phyloP scores from a whole-genome alignment of 2,888 invertebrate species.

The Octodonta nipae region DNA sequence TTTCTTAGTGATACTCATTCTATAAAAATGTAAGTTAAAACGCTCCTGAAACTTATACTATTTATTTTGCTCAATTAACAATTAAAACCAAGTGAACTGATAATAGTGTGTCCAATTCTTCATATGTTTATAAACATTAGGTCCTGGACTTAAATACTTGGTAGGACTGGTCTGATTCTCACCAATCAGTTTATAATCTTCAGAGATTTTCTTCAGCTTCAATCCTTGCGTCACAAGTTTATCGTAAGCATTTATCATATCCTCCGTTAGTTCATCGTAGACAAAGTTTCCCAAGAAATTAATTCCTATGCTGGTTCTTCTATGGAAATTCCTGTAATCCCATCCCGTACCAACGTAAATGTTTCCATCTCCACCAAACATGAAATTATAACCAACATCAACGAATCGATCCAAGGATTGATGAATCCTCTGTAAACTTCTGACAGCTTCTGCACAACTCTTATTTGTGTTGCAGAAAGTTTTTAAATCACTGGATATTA shows the following conservation, averaged over 20 bases:
- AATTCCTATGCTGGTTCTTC: conserved; percentile 34
- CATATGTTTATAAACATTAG: conserved; percentile 37
- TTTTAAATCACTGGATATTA: conserved; percentile 40
- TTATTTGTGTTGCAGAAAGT: conserved; percentile 32
- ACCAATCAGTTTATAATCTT: conserved; percentile 38
- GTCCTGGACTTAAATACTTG: conserved; percentile 39
- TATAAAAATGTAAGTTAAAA: too few relatives aligned
- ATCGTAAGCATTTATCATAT: conserved; percentile 36
- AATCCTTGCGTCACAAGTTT: conserved; percentile 36
- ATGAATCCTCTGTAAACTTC: conserved; percentile 35
- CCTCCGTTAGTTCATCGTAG: conserved; percentile 31
- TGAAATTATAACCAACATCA: conserved; percentile 36
- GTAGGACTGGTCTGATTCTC: conserved; percentile 39
- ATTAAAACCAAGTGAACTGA: too few relatives aligned
- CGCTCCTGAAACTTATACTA: too few relatives aligned
- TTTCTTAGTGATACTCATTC: too few relatives aligned
- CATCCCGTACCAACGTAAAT: conserved; percentile 43
- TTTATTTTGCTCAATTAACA: too few relatives aligned
- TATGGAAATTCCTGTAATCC: conserved; percentile 41
- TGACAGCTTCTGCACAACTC: conserved; percentile 32
- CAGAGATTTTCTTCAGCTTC: conserved; percentile 31
- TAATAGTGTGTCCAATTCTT: conserved; percentile 39
- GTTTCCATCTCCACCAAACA: conserved; percentile 43
- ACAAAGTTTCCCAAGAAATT: conserved; percentile 39
- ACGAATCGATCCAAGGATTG: conserved; percentile 31